Percentiles rank a stretch among this genome's conserved stretches.
Conservation (phyloP, 2,797 vertebrate genomes). For the Rhyacichthys aspro region DNA sequence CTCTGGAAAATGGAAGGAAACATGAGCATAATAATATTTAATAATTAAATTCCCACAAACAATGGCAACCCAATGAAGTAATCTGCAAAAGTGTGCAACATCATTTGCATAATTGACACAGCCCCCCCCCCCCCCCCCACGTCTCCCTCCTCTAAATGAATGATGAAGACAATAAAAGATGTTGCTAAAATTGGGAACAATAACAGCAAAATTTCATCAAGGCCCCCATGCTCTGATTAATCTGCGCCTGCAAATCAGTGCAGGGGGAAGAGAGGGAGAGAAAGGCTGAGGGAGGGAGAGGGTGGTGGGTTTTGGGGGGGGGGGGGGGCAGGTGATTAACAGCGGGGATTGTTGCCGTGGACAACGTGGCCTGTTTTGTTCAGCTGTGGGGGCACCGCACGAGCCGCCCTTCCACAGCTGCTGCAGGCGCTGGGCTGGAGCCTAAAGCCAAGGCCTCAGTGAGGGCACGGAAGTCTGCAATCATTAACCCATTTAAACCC, state of each 20-base stretch:
- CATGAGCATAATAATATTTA: constrained; percentile 97
- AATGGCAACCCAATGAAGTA: constrained; percentile 94
- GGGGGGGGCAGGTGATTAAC: constrained; percentile 88
- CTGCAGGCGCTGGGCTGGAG: constrained; percentile 65
- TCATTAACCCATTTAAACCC: constrained; percentile 58
- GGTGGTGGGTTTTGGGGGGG: constrained; percentile 62
- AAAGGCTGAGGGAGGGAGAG: constrained; percentile 68
- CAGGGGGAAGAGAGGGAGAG: constrained; percentile 79
- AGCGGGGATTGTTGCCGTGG: constrained; percentile 81
- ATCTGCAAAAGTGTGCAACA: constrained; percentile 95
- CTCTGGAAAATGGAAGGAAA: constrained; percentile 94
- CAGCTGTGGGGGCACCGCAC: constrained; percentile 73
- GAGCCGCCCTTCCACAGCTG: constrained; percentile 57
- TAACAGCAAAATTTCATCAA: constrained; percentile 99
- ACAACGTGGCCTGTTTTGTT: constrained; percentile 79
- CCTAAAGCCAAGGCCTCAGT: constrained; percentile 62
- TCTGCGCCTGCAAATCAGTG: constrained; percentile 97
- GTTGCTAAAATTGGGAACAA: constrained; percentile 99
- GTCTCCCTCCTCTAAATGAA: constrained; percentile 88
- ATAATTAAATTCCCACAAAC: constrained; percentile 98
- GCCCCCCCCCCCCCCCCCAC: constrained; percentile 63
- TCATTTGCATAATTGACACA: constrained; percentile 99
- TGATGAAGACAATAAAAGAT: constrained; percentile 99
- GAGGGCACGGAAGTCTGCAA: constrained; percentile 55
- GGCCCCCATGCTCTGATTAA: constrained; percentile 96